Evolutionary conservation across 2,888 invertebrate species (phyloP).

Genomic region (Sesia apiformis): DNA sequence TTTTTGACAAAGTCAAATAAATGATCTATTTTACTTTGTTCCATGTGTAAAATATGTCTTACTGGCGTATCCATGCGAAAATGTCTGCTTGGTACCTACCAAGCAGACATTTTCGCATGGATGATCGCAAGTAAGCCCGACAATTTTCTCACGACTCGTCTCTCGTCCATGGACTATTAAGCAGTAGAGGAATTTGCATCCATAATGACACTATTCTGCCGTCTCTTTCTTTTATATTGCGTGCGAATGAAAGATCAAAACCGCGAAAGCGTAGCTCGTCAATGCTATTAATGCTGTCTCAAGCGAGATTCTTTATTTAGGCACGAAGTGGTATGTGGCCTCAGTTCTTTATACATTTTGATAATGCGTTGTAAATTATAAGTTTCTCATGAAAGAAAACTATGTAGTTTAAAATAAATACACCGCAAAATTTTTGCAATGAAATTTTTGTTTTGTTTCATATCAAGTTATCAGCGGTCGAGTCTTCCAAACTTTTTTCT

Average conservation of each 20-base stretch:
- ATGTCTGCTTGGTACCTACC: too few species aligned
- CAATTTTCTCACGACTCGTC: slow-evolving; percentile 52
- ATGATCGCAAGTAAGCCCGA: slow-evolving; percentile 12
- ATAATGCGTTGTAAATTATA: background rate
- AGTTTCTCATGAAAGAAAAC: too few species aligned
- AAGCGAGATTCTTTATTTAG: background rate
- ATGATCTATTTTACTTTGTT: too few species aligned
- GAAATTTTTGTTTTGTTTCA: too few species aligned
- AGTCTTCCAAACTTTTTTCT: too few species aligned
- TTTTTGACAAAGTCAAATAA: too few species aligned
- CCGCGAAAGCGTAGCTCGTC: slow-evolving; percentile 33
- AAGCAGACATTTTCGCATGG: background rate
- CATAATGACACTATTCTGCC: slow-evolving; percentile 21
- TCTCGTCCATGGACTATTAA: slow-evolving; percentile 44
- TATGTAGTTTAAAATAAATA: too few species aligned
- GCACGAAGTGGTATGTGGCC: background rate
- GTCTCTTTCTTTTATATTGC: slow-evolving; percentile 1
- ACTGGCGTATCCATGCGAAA: too few species aligned
- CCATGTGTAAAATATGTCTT: too few species aligned
- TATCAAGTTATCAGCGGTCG: too few species aligned
- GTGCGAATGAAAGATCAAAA: slow-evolving; percentile 28
- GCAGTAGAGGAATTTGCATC: slow-evolving; percentile 52
- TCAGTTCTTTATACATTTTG: background rate
- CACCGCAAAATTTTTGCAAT: too few species aligned
- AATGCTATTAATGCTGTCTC: slow-evolving; percentile 9